A percentile compares a stretch with the other conserved stretches of the same genome.
Conservation (phyloP, 2,797 vertebrate genomes). For the Galago senegalensis region DNA sequence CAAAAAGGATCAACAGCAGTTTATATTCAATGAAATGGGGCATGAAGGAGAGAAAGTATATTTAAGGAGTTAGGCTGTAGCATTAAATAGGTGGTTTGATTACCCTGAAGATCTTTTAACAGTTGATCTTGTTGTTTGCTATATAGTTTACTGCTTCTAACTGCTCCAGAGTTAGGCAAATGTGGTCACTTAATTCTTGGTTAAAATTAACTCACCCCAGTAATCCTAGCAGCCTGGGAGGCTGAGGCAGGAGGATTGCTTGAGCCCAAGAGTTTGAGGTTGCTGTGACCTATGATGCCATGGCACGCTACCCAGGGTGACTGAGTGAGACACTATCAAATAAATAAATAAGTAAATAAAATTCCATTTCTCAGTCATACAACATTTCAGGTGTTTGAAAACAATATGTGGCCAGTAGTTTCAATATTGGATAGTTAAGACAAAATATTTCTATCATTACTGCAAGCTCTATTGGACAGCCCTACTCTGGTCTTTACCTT, state of each 20-base stretch:
- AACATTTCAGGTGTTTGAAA: not conserved
- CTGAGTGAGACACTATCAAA: too few species aligned
- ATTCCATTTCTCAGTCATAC: not conserved
- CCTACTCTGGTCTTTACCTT: too few species aligned
- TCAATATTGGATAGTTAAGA: not conserved
- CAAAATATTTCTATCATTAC: not conserved
- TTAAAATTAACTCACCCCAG: not conserved
- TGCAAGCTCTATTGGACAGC: not conserved
- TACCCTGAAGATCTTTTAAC: too few species aligned
- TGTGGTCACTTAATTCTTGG: not conserved
- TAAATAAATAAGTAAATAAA: not conserved
- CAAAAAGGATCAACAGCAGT: not conserved
- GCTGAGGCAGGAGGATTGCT: too few species aligned
- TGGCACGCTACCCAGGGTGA: too few species aligned
- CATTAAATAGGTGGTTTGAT: not conserved
- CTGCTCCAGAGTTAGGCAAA: not conserved
- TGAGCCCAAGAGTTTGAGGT: too few species aligned
- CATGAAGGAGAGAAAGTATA: not conserved
- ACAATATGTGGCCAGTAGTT: not conserved
- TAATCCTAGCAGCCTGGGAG: too few species aligned
- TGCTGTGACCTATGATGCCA: too few species aligned
- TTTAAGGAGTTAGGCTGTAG: not conserved
- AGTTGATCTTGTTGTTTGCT: not conserved
- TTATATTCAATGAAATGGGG: not conserved
- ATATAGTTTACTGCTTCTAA: not conserved